Evolutionary conservation across 37 sponge, comb jelly and placozoan species (phyloP), one percentile per base, ranked within the genome.

Genomic region (Halichondria panicea): DNA sequence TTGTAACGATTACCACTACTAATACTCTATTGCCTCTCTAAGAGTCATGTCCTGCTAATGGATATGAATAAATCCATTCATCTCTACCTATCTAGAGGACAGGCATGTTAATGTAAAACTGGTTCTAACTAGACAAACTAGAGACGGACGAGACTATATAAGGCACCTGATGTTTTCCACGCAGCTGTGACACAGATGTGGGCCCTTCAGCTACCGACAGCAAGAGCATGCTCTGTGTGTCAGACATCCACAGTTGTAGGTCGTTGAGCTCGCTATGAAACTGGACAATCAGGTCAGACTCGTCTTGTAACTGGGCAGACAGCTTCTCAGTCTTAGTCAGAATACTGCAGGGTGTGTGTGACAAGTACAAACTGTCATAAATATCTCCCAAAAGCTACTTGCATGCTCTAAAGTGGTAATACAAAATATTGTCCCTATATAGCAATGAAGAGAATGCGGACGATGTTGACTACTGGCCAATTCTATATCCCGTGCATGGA

Each of bases 181-280:
- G 45, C 24, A 62, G 66, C 39, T 65, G 77, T 0, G 73, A 39
- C 1, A 48, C 62, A 59, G 60, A 57, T 28, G 44, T 1, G 12
- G 63, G 21, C 19, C 7, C 35, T 11, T 33, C 68, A 54, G 33
- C 32, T 9, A 27, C 72, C 62, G 52, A 50, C 48, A 79, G 36
- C 69, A 46, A 72, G 7, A 81, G 81, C 36, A 65, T 63, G 31
- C 50, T 45, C 48, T 43, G 71, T 1, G 67, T 73, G 55, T 73
- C 74, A 1, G 19, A 52, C 1, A 74, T 2, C 82, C 82, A 82
- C 41, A 63, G 32, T 1, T 42, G 39, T 3, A 82, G 75, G 22
- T 66, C 74, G 34, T 64, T 41, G 4, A 38, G n/a, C 74, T 73
- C 82, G n/a, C 53, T 74, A 18, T 61, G 18, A 22, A 82, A 72